These are phyloP conservation scores for Macrophya annulata DNA, from an alignment of 2,888 invertebrate species.

Conservation along the genomic window DNA sequence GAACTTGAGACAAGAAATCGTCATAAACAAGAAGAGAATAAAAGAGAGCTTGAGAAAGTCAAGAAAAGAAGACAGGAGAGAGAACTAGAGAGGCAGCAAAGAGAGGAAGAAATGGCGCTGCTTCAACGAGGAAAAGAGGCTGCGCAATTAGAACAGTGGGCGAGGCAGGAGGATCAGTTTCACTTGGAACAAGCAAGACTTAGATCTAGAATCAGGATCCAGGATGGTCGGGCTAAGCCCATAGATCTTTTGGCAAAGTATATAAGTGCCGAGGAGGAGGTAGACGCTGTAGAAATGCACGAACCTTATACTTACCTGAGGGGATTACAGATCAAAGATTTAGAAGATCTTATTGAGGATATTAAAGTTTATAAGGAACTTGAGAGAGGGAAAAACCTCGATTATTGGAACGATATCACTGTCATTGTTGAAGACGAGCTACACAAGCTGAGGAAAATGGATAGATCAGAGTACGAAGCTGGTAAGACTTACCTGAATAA, in stretches of 20 bases:
- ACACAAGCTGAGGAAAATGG: slow-evolving; percentile 90
- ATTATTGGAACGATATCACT: slow-evolving; percentile 98
- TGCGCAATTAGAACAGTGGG: slow-evolving; percentile 96
- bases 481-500: slow-evolving; percentile 70
- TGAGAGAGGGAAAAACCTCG: slow-evolving; percentile 92
- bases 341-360: slow-evolving; percentile 97
- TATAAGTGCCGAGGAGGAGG: slow-evolving; percentile 93
- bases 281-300: slow-evolving; percentile 98
- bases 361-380: slow-evolving; percentile 97
- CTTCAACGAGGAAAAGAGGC: slow-evolving; percentile 95
- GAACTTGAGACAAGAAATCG: slow-evolving; percentile 92
- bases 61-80: slow-evolving; percentile 95
- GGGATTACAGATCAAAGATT: slow-evolving; percentile 93
- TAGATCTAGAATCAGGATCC: slow-evolving; percentile 96
- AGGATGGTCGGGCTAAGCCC: slow-evolving; percentile 98
- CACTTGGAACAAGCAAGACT: slow-evolving; percentile 97
- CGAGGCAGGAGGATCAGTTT: slow-evolving; percentile 98
- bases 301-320: slow-evolving; percentile 98
- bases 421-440: slow-evolving; percentile 97
- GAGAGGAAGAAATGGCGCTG: slow-evolving; percentile 91
- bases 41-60: slow-evolving; percentile 94
- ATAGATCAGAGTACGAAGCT: slow-evolving; percentile 84
- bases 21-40: slow-evolving; percentile 95
- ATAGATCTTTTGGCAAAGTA: slow-evolving; percentile 99
- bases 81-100: slow-evolving; percentile 91